A percentile compares a stretch with the other conserved stretches of the same genome.
phyloP scores from a whole-genome alignment of 2,113 vertebrate genomes.

The Ahaetulla prasina region DNA sequence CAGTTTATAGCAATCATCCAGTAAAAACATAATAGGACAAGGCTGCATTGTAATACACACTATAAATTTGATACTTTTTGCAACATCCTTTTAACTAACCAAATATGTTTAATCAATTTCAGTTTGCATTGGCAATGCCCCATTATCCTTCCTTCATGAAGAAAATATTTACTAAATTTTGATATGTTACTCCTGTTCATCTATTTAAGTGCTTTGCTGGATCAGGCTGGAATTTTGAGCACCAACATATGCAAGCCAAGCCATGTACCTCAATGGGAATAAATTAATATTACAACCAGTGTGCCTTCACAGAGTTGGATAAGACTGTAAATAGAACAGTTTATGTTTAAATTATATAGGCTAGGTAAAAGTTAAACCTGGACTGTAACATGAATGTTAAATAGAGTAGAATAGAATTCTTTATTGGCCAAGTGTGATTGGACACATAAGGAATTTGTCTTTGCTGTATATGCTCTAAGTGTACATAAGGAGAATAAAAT shows the following conservation, averaged over 20 bases:
- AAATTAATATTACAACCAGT: background rate
- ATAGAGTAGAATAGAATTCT: too few relatives aligned
- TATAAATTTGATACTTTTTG: constrained; percentile 11
- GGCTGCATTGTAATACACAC: constrained; percentile 11
- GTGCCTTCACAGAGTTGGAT: background rate
- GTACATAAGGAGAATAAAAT: too few relatives aligned
- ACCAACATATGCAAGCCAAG: background rate
- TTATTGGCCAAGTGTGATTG: too few relatives aligned
- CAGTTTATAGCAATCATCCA: background rate
- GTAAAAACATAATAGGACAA: background rate
- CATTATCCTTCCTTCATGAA: background rate
- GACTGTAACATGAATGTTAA: background rate
- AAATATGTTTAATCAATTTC: background rate
- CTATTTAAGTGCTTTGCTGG: background rate
- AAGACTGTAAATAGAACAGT: background rate
- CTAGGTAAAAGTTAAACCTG: background rate
- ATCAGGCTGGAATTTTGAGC: background rate
- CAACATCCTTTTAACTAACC: constrained; percentile 1
- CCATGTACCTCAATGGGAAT: background rate
- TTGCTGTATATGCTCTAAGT: too few relatives aligned
- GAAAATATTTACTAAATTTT: background rate
- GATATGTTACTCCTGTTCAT: background rate
- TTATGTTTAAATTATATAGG: background rate
- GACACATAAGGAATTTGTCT: too few relatives aligned
- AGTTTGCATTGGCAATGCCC: background rate